Conservation (phyloP, 35 echinoderm and acorn worm species). For the Diadema setosum region DNA sequence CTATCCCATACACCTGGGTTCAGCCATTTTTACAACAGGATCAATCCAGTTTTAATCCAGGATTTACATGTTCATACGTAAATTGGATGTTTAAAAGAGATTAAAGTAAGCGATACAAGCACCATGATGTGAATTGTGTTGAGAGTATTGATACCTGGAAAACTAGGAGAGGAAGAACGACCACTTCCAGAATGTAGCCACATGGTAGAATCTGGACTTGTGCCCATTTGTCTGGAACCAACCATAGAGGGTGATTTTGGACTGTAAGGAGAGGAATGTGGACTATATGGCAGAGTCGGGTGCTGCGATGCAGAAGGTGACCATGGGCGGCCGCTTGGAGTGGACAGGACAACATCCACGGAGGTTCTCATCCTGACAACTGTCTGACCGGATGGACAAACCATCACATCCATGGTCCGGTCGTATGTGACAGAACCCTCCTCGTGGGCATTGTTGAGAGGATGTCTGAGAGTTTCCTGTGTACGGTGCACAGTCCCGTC, state of each 20-base stretch:
- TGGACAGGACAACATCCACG: background rate
- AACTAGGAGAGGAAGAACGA: background rate
- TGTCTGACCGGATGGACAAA: constrained; percentile 2
- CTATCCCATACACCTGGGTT: too few relatives aligned
- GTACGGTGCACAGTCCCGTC: background rate
- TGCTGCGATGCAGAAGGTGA: background rate
- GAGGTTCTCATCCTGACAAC: background rate
- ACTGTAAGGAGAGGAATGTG: background rate
- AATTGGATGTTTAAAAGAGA: too few relatives aligned
- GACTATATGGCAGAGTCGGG: background rate
- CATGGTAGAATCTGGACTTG: background rate
- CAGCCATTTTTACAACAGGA: too few relatives aligned
- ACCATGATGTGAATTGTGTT: background rate
- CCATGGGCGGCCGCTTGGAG: background rate
- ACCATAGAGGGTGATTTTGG: background rate
- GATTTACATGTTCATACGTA: too few relatives aligned
- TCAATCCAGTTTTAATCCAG: too few relatives aligned
- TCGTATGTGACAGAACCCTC: background rate
- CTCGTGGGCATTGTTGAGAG: background rate
- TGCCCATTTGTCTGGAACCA: background rate
- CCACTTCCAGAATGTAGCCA: background rate
- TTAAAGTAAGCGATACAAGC: too few relatives aligned
- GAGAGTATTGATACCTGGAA: background rate
- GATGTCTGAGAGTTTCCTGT: background rate
- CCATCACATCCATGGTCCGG: background rate